Evolutionary conservation across 2,797 vertebrate species (phyloP).

Genomic region (Chiroxiphia lanceolata): DNA sequence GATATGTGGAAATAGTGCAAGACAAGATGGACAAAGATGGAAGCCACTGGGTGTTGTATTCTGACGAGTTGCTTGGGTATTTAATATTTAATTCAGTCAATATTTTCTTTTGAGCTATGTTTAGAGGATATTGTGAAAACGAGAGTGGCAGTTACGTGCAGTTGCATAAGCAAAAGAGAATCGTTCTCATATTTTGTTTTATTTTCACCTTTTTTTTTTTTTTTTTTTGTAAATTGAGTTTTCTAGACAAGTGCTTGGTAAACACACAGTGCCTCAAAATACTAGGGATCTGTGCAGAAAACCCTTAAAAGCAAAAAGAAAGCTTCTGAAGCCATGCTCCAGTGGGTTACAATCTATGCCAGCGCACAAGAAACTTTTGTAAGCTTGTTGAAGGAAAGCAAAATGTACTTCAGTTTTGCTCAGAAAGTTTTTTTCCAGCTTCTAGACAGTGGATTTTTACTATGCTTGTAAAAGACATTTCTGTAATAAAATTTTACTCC

Average conservation of each 20-base stretch:
- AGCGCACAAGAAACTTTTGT: background rate
- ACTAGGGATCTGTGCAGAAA: background rate
- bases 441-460: background rate
- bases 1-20: background rate
- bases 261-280: background rate
- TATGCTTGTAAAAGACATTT: background rate
- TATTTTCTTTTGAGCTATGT: background rate
- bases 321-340: background rate
- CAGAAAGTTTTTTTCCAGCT: background rate
- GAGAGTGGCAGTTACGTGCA: background rate
- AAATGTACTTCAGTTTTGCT: background rate
- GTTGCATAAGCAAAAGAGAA: background rate
- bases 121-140: background rate
- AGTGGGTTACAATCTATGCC: background rate
- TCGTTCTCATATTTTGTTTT: background rate
- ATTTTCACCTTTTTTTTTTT: background rate
- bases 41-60: background rate
- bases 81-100: conserved; percentile 21
- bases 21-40: background rate
- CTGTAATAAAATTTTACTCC: background rate
- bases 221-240: background rate
- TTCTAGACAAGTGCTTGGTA: background rate
- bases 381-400: background rate
- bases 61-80: background rate
- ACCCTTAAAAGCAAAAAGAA: background rate